A percentile compares a stretch with the other conserved stretches of the same genome.
Evolutionary conservation across 2,797 vertebrate species (phyloP).

Genomic region (Gymnothorax reevesii): DNA sequence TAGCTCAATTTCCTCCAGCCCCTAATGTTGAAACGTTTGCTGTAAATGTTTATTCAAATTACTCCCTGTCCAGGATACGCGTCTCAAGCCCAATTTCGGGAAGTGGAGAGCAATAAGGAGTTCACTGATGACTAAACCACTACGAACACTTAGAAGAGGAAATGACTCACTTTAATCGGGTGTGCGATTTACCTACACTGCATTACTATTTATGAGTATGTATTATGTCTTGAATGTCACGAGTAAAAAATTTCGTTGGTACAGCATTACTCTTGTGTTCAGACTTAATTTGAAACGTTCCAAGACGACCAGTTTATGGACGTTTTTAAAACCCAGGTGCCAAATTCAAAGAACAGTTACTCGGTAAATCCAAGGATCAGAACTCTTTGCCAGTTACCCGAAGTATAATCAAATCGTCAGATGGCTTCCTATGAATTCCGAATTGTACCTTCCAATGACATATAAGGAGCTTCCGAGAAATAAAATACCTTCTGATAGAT

Average conservation of each 20-base stretch:
- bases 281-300: neutral
- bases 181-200: conserved; percentile 1
- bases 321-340: neutral
- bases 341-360: neutral
- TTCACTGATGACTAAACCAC: conserved; percentile 10
- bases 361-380: neutral
- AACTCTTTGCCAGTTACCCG: neutral
- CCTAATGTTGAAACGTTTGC: neutral
- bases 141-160: conserved; percentile 25
- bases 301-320: neutral
- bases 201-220: conserved; percentile 13
- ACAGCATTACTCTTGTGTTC: neutral
- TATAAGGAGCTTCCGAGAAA: conserved; percentile 17
- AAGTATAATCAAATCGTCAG: neutral
- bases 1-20: neutral
- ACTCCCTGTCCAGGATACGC: neutral
- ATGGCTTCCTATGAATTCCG: conserved; percentile 11
- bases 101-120: conserved; percentile 1
- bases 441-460: conserved; percentile 3
- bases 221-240: neutral
- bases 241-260: neutral
- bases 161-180: conserved; percentile 32
- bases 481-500: neutral
- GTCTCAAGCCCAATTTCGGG: neutral
- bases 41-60: neutral